Conservation (phyloP, 2,888 invertebrate species). For the Ormyrus pomaceus region DNA sequence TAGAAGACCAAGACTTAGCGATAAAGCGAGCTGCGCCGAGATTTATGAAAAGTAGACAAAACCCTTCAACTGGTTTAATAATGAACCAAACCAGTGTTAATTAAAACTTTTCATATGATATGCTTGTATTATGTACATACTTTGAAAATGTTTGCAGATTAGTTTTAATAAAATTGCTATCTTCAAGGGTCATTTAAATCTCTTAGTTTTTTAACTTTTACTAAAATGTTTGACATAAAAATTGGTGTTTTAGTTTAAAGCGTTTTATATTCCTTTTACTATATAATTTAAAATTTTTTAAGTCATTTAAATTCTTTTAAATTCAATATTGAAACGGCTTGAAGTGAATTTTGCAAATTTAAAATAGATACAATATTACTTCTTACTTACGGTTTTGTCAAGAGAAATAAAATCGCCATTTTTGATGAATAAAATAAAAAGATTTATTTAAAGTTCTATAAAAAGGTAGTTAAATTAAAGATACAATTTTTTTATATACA, state of each 20-base stretch:
- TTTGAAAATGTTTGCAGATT: conserved; percentile 3
- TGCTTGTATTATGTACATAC: conserved; percentile 20
- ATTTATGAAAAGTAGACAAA: conserved; percentile 39
- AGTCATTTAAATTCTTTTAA: background rate
- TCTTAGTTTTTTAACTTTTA: no score
- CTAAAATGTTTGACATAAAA: no score
- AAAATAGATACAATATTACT: background rate
- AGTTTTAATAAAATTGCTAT: no score
- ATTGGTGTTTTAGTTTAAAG: no score
- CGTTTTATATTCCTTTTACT: no score
- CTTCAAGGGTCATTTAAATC: no score
- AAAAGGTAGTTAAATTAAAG: conserved; percentile 26
- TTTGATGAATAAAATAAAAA: conserved; percentile 25
- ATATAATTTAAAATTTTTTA: background rate
- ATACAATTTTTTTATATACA: conserved; percentile 18
- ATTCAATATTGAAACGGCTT: conserved; percentile 26
- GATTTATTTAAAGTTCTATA: conserved; percentile 35
- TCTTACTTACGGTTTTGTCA: conserved; percentile 2
- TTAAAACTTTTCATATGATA: conserved; percentile 30
- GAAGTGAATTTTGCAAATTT: conserved; percentile 10
- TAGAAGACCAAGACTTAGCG: conserved; percentile 53
- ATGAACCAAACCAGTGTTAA: conserved; percentile 8
- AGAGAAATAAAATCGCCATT: conserved; percentile 7
- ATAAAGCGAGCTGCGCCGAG: conserved; percentile 47
- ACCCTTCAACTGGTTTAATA: conserved; percentile 19